Evolutionary conservation across 1,140 invertebrate genomes (phyloP), one percentile per base, ranked within the genome.

Genomic region (Leptinotarsa defecta): DNA sequence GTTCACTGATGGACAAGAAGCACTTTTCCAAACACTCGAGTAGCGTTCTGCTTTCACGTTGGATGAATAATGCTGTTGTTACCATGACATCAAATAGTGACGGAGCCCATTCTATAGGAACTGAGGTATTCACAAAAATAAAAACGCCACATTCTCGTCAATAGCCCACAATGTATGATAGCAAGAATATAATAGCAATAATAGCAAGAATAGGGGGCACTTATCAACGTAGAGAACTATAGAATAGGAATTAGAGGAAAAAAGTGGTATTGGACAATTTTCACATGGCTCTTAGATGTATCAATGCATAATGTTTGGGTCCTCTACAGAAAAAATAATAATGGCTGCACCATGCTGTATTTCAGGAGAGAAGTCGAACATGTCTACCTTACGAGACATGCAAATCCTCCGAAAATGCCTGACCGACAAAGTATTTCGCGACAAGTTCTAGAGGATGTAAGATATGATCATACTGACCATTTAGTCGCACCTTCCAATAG

Each of bases 241-340:
- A 77, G 84, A 79, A 82, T 83, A 73, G 81, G 79, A 72, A 84
- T 85, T 79, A 71, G 84, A 79, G 78, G 80, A 72, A 86, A 84
- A 76, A 85, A 84, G 80, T 84, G 76, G 79, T 82, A 76, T 62
- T 81, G 81, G 84, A 69, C 74, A 65, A 77, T 85, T 74, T 84
- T 82, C 77, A 84, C 81, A 13, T 81, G 81, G 62, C 68, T 81
- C 57, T 57, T 84, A 57, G 80, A 84, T 81, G 77, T 79, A 75
- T 70, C 77, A 63, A 62, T 85, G 34, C 34, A 2, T 34, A 11
- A 34, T 34, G 34, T 5, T 34, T 34, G 34, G 6, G 8, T 8
- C 34, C 8, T 8, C 34, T 11, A 34, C 11, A 34, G 6, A 5
- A 34, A 34, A 34, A 34, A 34, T 34, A 34, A 2, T 5, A 11